Conservation (phyloP, 2,113 vertebrate species). For the Pipa parva region DNA sequence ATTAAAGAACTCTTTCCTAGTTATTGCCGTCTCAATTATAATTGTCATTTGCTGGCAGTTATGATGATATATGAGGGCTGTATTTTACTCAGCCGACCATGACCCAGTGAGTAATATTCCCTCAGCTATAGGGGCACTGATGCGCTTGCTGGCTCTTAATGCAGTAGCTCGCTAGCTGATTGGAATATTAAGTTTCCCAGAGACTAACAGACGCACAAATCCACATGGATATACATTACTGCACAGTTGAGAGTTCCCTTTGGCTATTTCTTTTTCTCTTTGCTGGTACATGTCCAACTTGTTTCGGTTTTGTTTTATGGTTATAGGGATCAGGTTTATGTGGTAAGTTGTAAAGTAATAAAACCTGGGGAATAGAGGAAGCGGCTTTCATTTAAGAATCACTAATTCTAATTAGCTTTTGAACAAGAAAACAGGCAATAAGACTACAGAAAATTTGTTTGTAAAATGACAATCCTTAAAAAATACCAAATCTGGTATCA, state of each 20-base stretch:
- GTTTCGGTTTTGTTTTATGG: conserved; percentile 75
- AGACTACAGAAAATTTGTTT: conserved; percentile 5
- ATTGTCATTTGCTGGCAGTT: conserved; percentile 97
- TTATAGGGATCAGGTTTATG: conserved; percentile 75
- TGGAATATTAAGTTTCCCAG: conserved; percentile 84
- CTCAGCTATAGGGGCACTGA: conserved; percentile 80
- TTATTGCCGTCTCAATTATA: conserved; percentile 99
- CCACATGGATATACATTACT: conserved; percentile 55
- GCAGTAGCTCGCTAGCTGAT: conserved; percentile 70
- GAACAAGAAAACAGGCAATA: conserved; percentile 41
- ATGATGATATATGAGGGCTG: conserved; percentile 98
- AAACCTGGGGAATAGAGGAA: conserved; percentile 53
- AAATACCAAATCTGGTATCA: too few relatives aligned
- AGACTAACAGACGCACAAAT: conserved; percentile 56
- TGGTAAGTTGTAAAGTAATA: conserved; percentile 71
- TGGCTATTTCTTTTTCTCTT: conserved; percentile 58
- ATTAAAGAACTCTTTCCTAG: conserved; percentile 96
- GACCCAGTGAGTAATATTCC: conserved; percentile 92
- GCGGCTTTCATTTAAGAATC: conserved; percentile 60
- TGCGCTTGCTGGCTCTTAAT: conserved; percentile 77
- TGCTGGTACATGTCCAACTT: conserved; percentile 66
- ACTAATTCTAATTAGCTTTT: conserved; percentile 57
- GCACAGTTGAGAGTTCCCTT: conserved; percentile 60
- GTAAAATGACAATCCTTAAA: not conserved
- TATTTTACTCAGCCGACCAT: conserved; percentile 93